phyloP scores from a whole-genome alignment of 2,888 invertebrate species.

The Ashinkailepas kermadecensis region DNA sequence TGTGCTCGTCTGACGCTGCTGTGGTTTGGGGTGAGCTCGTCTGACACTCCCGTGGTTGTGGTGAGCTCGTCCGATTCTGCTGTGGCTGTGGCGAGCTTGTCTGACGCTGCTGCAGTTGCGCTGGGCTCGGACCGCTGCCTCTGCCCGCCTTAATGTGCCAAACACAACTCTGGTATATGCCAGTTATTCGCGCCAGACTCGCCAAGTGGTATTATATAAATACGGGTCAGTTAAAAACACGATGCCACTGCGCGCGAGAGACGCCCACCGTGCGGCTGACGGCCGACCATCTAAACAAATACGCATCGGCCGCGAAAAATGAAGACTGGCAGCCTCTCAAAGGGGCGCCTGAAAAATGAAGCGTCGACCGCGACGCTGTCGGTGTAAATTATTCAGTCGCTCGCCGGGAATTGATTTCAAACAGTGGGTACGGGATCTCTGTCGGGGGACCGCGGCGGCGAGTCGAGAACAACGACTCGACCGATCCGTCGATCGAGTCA shows the following conservation, averaged over 20 bases:
- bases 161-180: neutral
- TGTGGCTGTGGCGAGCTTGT: neutral
- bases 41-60: no score
- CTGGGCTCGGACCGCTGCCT: neutral
- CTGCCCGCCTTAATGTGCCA: neutral
- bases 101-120: neutral
- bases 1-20: no score
- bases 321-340: constrained; percentile 23
- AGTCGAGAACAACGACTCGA: neutral
- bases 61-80: no score
- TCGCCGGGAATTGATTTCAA: constrained; percentile 16
- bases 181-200: neutral
- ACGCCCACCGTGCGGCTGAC: neutral
- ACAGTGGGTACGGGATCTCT: neutral
- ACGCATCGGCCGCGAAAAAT: neutral
- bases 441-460: neutral
- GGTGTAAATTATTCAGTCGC: constrained; percentile 11
- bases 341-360: constrained; percentile 20
- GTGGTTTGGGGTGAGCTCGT: no score
- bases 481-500: no score
- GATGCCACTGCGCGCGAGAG: neutral
- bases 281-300: constrained; percentile 11
- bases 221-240: constrained; percentile 1
- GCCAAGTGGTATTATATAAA: constrained; percentile 6
- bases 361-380: constrained; percentile 1